These are phyloP conservation scores for Pygmarrhopalites habei DNA, from an alignment of 1,140 invertebrate species.

Conservation along the genomic window DNA sequence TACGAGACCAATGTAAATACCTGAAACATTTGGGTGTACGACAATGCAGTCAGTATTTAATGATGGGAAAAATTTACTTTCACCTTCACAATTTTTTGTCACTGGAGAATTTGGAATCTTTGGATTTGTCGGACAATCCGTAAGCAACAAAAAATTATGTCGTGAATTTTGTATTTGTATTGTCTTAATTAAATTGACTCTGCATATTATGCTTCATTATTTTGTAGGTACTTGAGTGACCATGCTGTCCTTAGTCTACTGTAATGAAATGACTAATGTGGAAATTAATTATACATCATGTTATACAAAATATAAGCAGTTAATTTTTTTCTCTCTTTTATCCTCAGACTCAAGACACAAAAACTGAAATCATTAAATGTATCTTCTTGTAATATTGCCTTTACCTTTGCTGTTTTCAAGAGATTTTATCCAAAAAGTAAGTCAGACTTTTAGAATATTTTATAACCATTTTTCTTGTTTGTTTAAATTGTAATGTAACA, in stretches of 20 bases:
- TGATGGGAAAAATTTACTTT: slow-evolving; percentile 27
- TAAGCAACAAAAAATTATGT: slow-evolving; percentile 7
- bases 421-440: slow-evolving; percentile 22
- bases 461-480: too few species aligned
- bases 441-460: too few species aligned
- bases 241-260: slow-evolving; percentile 6
- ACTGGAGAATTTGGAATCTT: slow-evolving; percentile 20
- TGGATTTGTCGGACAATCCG: slow-evolving; percentile 26
- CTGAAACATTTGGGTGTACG: slow-evolving; percentile 19
- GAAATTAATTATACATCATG: too few species aligned
- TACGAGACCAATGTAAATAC: slow-evolving; percentile 15
- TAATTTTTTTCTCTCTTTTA: too few species aligned
- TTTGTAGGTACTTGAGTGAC: slow-evolving; percentile 19
- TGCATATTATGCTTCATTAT: neutral
- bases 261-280: too few species aligned
- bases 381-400: neutral
- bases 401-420: slow-evolving; percentile 14
- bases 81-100: slow-evolving; percentile 23
- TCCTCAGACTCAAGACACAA: too few species aligned
- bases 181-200: neutral
- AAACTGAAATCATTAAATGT: slow-evolving; percentile 21
- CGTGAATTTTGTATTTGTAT: neutral
- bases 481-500: neutral
- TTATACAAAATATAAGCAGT: neutral
- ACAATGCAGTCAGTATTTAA: slow-evolving; percentile 25